These are phyloP conservation scores for Druceiella hillmani DNA, from an alignment of 2,888 invertebrate species.

Conservation along the genomic window DNA sequence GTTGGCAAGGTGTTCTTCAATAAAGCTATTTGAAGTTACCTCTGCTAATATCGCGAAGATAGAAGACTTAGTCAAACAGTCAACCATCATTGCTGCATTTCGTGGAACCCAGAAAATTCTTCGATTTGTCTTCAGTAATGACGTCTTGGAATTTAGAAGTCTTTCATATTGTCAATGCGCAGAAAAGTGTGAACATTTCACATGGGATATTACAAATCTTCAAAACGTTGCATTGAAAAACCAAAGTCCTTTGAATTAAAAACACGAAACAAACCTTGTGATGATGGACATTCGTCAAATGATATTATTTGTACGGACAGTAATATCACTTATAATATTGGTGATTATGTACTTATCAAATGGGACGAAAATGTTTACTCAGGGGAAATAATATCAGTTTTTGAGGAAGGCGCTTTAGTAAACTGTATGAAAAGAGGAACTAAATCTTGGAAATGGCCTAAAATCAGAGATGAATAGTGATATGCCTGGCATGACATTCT, in stretches of 20 bases:
- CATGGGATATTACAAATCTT: conserved; percentile 17
- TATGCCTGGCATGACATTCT: no score
- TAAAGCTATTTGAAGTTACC: conserved; percentile 22
- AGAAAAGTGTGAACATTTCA: conserved; percentile 19
- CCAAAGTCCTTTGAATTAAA: conserved; percentile 13
- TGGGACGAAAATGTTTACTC: no score
- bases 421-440: no score
- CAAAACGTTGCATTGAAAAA: conserved; percentile 10
- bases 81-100: conserved; percentile 18
- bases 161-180: conserved; percentile 19
- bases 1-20: conserved; percentile 21
- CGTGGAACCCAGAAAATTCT: conserved; percentile 22
- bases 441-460: no score
- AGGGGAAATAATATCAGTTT: no score
- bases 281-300: conserved; percentile 13
- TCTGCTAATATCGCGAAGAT: conserved; percentile 18
- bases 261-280: conserved; percentile 8
- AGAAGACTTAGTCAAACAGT: conserved; percentile 21
- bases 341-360: conserved; percentile 13
- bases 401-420: no score
- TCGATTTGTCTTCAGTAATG: conserved; percentile 18
- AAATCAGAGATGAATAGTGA: no score
- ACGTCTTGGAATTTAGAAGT: conserved; percentile 18
- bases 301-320: conserved; percentile 9
- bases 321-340: conserved; percentile 8